Evolutionary conservation across 2,888 invertebrate species (phyloP).

Genomic region (Epirrita christyi): DNA sequence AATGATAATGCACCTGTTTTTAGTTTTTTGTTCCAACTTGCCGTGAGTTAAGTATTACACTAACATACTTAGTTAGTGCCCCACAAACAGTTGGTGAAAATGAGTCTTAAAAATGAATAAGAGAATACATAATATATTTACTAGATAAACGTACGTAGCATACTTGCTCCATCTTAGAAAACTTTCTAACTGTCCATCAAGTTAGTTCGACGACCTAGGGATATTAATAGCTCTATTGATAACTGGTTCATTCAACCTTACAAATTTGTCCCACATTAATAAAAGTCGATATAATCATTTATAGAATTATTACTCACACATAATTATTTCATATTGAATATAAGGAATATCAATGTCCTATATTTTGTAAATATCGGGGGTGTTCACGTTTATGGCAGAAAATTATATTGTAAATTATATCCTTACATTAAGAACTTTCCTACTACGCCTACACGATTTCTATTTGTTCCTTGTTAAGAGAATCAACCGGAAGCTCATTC

Average conservation of each 20-base stretch:
- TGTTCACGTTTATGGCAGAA: background rate
- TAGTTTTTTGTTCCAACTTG: too few relatives aligned
- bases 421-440: background rate
- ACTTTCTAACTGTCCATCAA: background rate
- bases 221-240: too few relatives aligned
- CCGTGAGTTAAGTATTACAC: too few relatives aligned
- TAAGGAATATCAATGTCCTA: too few relatives aligned
- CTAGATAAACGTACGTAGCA: background rate
- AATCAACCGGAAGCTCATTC: constrained; percentile 49
- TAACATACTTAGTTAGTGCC: too few relatives aligned
- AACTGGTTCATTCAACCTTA: too few relatives aligned
- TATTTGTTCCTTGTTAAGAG: constrained; percentile 1
- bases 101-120: too few relatives aligned
- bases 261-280: background rate
- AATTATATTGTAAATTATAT: background rate
- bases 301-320: too few relatives aligned
- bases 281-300: background rate
- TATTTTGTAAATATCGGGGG: too few relatives aligned
- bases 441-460: background rate
- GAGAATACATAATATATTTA: background rate
- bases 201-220: background rate
- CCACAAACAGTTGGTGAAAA: too few relatives aligned
- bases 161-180: background rate
- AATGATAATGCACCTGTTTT: too few relatives aligned
- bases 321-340: too few relatives aligned